Evolutionary conservation across 2,797 vertebrate genomes (phyloP), one percentile per base, ranked within the genome.

Genomic region (Chelidonichthys spinosus): DNA sequence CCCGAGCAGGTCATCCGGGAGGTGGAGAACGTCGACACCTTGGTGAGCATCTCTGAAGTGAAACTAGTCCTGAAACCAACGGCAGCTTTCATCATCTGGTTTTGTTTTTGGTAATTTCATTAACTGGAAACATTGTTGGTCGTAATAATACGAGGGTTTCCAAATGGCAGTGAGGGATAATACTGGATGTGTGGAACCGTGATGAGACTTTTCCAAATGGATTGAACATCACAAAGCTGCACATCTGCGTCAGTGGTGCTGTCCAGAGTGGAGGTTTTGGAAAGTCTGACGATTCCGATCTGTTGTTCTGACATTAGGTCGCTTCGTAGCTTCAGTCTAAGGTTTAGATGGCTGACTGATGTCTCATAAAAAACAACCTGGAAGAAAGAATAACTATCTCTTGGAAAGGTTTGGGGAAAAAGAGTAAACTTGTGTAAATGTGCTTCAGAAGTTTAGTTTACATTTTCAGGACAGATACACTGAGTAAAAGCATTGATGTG

Each of bases 1-100:
- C 96, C 96, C 0, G 96, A 96, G 79, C 93, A 94, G 72, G 94
- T 95, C 0, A 92, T 94, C 14, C 94, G 92, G 75, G 96, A 97
- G 79, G 90, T 93, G 87, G 89, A 94, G 66, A 96, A 97, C 50
- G 83, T 89, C 0, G 97, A 97, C 89, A 93, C 72, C 37, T 92
- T 92, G 90, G 97, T 96, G 82, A 17, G 89, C 40, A 55, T 9
- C 10, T 36, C 7, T 50, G 7, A 8, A 15, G 7, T 5, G 2
- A 37, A 40, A 39, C 39, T 8, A 15, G 14, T 55, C 53, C 53
- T 15, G 33, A 55, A 55, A 36, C 53, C 15, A 14, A 42, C 7
- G 40, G 11, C 40, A 49, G n/a, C 1, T 25, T 25, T 25, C 25
- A 25, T 25, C 25, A 25, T 25, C 25, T 25, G 25, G 25, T 25